Evolutionary conservation across 2,113 vertebrate genomes (phyloP).

Genomic region (Acanthochromis polyacanthus): DNA sequence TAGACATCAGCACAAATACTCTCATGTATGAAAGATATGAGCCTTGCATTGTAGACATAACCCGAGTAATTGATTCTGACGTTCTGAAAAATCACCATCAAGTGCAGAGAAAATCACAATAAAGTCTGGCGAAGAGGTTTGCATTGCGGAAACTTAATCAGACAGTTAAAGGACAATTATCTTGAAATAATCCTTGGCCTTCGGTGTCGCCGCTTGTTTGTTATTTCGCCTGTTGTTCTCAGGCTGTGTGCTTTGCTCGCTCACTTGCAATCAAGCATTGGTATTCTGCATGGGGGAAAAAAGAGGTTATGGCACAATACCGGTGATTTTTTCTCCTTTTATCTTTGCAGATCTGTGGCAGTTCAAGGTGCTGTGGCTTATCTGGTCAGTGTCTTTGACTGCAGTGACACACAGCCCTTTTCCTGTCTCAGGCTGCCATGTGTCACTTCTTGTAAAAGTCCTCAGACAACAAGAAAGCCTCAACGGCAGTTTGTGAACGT

Average conservation of each 20-base stretch:
- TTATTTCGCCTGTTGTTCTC: constrained; percentile 21
- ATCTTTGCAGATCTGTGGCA: constrained; percentile 59
- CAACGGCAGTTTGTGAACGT: constrained; percentile 40
- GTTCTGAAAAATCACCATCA: not conserved
- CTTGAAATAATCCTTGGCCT: not conserved
- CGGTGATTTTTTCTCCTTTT: constrained; percentile 38
- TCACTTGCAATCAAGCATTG: constrained; percentile 43
- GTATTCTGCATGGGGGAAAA: constrained; percentile 34
- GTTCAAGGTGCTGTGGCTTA: constrained; percentile 70
- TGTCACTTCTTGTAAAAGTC: constrained; percentile 82
- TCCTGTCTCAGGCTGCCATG: constrained; percentile 74
- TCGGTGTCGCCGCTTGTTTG: constrained; percentile 28
- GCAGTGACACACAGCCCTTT: constrained; percentile 60
- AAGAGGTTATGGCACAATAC: constrained; percentile 56
- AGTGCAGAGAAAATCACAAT: not conserved
- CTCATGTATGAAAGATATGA: too few relatives aligned
- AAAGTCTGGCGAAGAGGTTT: not conserved
- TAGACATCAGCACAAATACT: constrained; percentile 26
- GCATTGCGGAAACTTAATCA: not conserved
- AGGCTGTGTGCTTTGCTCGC: constrained; percentile 1
- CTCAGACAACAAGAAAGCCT: constrained; percentile 61
- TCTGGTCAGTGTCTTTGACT: constrained; percentile 79
- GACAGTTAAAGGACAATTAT: constrained; percentile 8
- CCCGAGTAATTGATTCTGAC: too few relatives aligned
- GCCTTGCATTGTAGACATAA: too few relatives aligned